phyloP scores from a whole-genome alignment of 2,797 vertebrate species.

The Molossus alvarezi region DNA sequence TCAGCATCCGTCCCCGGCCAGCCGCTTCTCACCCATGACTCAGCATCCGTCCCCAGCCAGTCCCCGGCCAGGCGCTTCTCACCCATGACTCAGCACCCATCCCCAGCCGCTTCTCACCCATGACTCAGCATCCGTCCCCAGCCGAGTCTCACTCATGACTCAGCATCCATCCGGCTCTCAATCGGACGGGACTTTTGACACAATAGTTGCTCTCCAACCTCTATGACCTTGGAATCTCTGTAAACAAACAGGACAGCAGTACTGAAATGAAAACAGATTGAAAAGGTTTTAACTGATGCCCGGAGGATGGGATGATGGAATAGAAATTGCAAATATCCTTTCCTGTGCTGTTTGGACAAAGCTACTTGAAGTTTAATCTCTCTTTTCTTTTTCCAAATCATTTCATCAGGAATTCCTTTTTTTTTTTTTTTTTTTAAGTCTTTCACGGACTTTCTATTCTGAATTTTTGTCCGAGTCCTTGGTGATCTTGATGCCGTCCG shows the following conservation, averaged over 20 bases:
- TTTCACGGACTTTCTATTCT: background rate
- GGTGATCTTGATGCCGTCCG: background rate
- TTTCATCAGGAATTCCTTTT: background rate
- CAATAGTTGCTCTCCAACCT: background rate
- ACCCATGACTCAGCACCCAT: background rate
- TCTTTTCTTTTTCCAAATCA: background rate
- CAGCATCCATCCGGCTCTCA: too few species aligned
- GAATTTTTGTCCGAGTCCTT: background rate
- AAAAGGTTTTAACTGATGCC: background rate
- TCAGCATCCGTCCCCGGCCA: background rate
- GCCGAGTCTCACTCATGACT: background rate
- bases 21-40: background rate
- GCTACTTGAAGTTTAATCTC: background rate
- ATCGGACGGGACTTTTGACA: background rate
- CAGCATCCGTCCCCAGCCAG: too few species aligned
- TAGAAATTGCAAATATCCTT: background rate
- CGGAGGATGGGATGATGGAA: background rate
- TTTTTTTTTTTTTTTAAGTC: background rate
- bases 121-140: too few species aligned
- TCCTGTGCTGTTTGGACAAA: background rate
- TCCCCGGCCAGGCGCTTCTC: too few species aligned
- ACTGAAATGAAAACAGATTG: background rate
- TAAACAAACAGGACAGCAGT: background rate
- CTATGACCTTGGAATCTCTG: background rate
- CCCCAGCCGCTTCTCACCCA: too few species aligned